Base-by-base conservation (phyloP, 1,140 invertebrate species). In the Thaumetopoea pityocampa region DNA sequence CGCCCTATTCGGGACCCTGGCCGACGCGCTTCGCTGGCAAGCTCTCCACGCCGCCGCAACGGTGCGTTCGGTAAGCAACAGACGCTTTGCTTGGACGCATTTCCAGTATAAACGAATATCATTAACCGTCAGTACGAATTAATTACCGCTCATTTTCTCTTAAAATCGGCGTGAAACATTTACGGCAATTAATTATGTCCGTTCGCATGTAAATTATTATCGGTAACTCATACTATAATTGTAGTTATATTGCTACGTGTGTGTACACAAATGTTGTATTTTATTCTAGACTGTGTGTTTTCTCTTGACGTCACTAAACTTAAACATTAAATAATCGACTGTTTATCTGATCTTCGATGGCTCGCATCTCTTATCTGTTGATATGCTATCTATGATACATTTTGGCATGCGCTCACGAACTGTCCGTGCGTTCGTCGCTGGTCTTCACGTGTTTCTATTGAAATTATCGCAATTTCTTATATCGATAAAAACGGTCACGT, bases 11-110 rank as follows among this genome's bases (percentile, higher is more conserved):
- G 68, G 70, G 63, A 69, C 68, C 60, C 58, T 82, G 52, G 64
- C 63, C 56, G 72, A 72, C 35, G 53, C 74, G 74, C 71, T 82
- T 40, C 68, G 74, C 22, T 76, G 71, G 70, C 70, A 63, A 46
- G 67, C 71, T 33, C 57, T 77, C 23, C 62, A 67, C 35, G 53
- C 61, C 60, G 58, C 67, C 48, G 55, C 67, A 47, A 63, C 69
- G 67, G 72, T 82, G 72, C 56, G 78, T 70, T 60, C 47, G 32
- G 26, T 49, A 35, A 35, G 29, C 37, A 46, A 29, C 17, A 8
- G 11, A 15, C 28, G 14, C n/a, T 16, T 1, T 19, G 28, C 43
- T 37, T 33, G 32, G 33, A 23, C 28, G 26, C 33, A 33, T 35
- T 28, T 6, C 8, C 9, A 7, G 19, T 23, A 10, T 23, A 15